phyloP scores from a whole-genome alignment of 2,113 vertebrate species.

The Chaetodon trifascialis region DNA sequence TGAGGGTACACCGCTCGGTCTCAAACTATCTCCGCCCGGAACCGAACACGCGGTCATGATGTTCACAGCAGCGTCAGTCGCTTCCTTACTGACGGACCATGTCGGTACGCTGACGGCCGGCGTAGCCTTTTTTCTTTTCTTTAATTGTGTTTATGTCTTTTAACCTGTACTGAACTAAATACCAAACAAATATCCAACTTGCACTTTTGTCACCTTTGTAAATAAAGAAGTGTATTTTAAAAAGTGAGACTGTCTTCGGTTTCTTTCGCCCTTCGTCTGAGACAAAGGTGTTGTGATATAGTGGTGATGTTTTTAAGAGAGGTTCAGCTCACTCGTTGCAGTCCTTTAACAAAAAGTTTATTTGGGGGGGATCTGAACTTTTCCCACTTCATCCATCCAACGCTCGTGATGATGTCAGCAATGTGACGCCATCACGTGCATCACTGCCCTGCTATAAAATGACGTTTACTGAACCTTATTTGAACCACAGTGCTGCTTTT shows the following conservation, averaged over 20 bases:
- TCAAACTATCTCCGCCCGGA: conserved; percentile 6
- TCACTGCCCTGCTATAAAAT: neutral
- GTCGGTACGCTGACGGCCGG: neutral
- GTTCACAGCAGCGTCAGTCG: conserved; percentile 35
- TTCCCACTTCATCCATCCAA: neutral
- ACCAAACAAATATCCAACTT: neutral
- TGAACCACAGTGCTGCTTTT: too few species aligned
- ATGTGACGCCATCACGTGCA: conserved; percentile 1
- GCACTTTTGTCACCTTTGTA: neutral
- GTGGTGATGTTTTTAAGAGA: neutral
- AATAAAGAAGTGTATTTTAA: neutral
- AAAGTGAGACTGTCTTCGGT: neutral
- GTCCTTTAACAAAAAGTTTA: too few species aligned
- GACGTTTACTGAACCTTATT: neutral
- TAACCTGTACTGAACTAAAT: neutral
- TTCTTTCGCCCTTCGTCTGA: neutral
- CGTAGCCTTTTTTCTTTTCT: neutral
- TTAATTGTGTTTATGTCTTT: neutral
- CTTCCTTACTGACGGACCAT: neutral
- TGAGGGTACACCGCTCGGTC: neutral
- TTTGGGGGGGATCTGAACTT: neutral
- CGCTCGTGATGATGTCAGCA: neutral
- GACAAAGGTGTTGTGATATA: neutral
- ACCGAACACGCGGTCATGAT: neutral
- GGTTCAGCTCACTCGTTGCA: neutral